Percentiles rank a stretch among this genome's conserved stretches.
Evolutionary conservation across 1,140 invertebrate genomes (phyloP).

Genomic region (Trichonephila inaurata): DNA sequence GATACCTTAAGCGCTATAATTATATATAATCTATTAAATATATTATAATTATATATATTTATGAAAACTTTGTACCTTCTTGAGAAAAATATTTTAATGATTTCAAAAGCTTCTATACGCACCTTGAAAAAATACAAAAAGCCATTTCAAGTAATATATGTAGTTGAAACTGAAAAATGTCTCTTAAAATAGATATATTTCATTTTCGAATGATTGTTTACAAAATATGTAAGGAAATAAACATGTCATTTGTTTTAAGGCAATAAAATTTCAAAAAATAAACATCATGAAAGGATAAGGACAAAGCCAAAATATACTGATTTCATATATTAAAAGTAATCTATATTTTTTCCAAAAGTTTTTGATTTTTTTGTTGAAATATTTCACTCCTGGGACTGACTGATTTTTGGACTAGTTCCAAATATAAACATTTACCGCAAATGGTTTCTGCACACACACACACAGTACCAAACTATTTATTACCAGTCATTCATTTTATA

Average conservation of each 20-base stretch:
- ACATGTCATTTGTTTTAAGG: neutral
- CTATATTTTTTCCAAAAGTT: neutral
- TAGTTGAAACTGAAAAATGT: neutral
- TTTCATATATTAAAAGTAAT: neutral
- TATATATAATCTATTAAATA: too few species aligned
- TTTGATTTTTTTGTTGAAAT: neutral
- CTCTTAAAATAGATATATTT: neutral
- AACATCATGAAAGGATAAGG: neutral
- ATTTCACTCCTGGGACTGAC: neutral
- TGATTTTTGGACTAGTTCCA: neutral
- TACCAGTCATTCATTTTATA: neutral
- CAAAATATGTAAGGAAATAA: neutral
- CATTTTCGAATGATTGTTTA: neutral
- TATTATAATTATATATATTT: too few species aligned
- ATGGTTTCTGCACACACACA: neutral
- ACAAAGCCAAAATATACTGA: neutral
- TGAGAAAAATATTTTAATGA: too few species aligned
- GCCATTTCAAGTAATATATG: neutral
- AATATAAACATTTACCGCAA: slow-evolving; percentile 27
- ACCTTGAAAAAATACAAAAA: too few species aligned
- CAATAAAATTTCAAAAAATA: neutral
- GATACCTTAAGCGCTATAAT: too few species aligned
- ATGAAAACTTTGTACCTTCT: too few species aligned
- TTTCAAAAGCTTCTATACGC: too few species aligned
- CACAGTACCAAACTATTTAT: neutral